Percentiles rank a stretch among this genome's conserved stretches.
Conservation (phyloP, 2,888 invertebrate genomes). For the Drosophila paucipuncta region DNA sequence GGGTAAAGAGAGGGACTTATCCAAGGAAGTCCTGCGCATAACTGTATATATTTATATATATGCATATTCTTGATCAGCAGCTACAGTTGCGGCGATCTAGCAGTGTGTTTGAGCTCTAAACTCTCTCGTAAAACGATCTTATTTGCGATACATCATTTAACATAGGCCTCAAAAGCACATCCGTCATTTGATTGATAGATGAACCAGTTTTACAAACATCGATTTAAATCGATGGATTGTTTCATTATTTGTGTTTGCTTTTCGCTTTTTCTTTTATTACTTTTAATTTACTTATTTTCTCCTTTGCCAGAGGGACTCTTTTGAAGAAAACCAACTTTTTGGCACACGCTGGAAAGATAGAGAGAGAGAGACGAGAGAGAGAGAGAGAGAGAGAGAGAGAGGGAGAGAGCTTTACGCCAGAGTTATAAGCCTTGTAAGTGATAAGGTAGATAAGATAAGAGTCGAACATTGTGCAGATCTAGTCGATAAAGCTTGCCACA, state of each 20-base stretch:
- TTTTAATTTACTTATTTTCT: background rate
- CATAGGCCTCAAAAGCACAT: background rate
- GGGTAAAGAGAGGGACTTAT: background rate
- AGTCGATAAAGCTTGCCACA: conserved; percentile 35
- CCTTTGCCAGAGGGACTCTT: background rate
- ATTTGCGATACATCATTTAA: background rate
- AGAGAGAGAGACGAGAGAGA: too few relatives aligned
- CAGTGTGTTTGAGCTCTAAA: background rate
- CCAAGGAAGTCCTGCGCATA: background rate
- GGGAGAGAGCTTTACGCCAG: background rate
- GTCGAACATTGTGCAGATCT: conserved; percentile 28
- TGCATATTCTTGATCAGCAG: background rate
- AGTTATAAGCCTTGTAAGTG: conserved; percentile 12
- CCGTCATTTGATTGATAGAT: background rate
- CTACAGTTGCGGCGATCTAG: background rate
- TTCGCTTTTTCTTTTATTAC: background rate
- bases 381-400: too few relatives aligned
- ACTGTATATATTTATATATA: background rate
- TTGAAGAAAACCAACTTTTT: background rate
- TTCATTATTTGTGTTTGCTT: too few relatives aligned
- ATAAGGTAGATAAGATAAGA: conserved; percentile 27
- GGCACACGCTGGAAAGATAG: too few relatives aligned
- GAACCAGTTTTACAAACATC: background rate
- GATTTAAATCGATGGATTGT: background rate
- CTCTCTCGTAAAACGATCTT: background rate